Evolutionary conservation across 2,888 invertebrate genomes (phyloP).

Genomic region (Perdita meconis): DNA sequence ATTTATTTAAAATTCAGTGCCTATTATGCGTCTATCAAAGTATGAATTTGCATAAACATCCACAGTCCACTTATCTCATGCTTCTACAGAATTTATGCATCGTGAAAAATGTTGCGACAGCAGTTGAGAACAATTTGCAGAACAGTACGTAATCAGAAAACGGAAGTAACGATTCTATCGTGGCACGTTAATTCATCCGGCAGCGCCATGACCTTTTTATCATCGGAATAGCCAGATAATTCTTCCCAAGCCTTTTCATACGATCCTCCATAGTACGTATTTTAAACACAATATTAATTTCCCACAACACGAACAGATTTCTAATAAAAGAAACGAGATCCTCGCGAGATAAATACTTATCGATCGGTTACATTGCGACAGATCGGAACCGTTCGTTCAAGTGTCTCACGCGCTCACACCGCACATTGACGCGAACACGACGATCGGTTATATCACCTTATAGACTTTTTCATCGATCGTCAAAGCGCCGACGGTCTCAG

Average conservation of each 20-base stretch:
- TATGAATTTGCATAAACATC: too few relatives aligned
- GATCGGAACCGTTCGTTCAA: too few relatives aligned
- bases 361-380: background rate
- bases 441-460: too few relatives aligned
- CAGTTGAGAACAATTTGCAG: background rate
- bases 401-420: too few relatives aligned
- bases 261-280: background rate
- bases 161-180: background rate
- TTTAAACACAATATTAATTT: background rate
- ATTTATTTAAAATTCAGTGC: too few relatives aligned
- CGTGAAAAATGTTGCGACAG: too few relatives aligned
- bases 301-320: background rate
- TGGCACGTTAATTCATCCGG: slow-evolving; percentile 19
- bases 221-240: slow-evolving; percentile 18
- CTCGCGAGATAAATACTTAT: background rate
- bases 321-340: slow-evolving; percentile 2
- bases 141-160: background rate
- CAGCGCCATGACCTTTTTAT: slow-evolving; percentile 12
- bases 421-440: too few relatives aligned
- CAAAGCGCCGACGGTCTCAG: background rate
- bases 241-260: background rate
- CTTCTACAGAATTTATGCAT: too few relatives aligned
- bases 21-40: too few relatives aligned
- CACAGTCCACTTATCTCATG: too few relatives aligned
- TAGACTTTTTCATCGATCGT: background rate